phyloP scores from a whole-genome alignment of 2,113 vertebrate genomes.

The Empidonax alnorum region DNA sequence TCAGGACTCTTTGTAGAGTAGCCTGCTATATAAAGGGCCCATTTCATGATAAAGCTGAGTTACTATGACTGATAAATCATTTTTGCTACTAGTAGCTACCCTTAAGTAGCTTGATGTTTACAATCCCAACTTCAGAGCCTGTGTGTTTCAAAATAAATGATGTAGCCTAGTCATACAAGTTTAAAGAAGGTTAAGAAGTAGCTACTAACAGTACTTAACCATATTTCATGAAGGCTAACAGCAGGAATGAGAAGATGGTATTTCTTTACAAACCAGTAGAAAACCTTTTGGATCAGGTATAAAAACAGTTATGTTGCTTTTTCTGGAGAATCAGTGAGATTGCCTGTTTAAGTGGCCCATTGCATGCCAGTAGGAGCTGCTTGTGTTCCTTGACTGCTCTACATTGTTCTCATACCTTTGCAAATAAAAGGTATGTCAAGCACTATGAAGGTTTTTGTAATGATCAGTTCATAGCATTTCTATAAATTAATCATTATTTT shows the following conservation, averaged over 20 bases:
- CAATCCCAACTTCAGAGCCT: background rate
- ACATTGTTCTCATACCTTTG: background rate
- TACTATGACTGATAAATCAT: background rate
- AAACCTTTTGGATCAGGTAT: background rate
- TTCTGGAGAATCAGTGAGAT: background rate
- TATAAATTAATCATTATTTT: background rate
- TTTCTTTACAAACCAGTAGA: background rate
- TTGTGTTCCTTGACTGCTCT: background rate
- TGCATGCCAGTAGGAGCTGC: background rate
- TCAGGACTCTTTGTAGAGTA: background rate
- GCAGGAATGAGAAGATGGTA: background rate
- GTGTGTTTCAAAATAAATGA: background rate
- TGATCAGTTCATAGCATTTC: background rate
- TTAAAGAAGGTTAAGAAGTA: background rate
- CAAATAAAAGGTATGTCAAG: background rate
- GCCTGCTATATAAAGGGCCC: background rate
- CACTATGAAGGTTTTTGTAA: background rate
- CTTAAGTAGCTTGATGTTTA: background rate
- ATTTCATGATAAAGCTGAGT: background rate
- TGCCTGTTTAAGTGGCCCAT: background rate
- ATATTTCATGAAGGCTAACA: background rate
- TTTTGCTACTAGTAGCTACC: background rate
- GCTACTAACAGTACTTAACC: background rate
- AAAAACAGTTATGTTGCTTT: background rate
- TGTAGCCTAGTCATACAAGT: background rate